phyloP scores from a whole-genome alignment of 2,888 invertebrate species.

The Caenorhabditis sp. region DNA sequence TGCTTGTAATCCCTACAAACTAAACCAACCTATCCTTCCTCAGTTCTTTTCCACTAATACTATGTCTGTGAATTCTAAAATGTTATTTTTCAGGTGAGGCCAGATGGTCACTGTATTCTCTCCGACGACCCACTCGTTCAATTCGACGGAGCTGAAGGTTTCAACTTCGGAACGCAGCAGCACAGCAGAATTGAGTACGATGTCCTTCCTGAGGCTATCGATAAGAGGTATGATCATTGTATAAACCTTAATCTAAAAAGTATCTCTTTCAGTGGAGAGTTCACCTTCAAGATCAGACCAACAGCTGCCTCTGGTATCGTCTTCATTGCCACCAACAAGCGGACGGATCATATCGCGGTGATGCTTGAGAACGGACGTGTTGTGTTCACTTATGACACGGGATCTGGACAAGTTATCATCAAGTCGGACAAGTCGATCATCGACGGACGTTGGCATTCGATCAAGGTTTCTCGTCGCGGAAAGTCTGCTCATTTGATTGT shows the following conservation, averaged over 20 bases:
- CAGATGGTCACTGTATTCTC: slow-evolving; percentile 71
- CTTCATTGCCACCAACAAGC: slow-evolving; percentile 85
- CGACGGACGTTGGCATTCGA: slow-evolving; percentile 78
- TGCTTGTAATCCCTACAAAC: not conserved
- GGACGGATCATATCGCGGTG: slow-evolving; percentile 87
- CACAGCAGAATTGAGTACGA: slow-evolving; percentile 80
- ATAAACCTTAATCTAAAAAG: not conserved
- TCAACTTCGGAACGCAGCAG: slow-evolving; percentile 79
- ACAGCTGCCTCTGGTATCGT: slow-evolving; percentile 87
- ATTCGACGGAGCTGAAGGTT: slow-evolving; percentile 76
- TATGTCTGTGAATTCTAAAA: not conserved
- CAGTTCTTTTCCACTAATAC: not conserved
- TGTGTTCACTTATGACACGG: slow-evolving; percentile 88
- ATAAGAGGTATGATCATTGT: slow-evolving; percentile 70
- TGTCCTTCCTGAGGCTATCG: slow-evolving; percentile 73
- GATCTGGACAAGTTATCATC: slow-evolving; percentile 82
- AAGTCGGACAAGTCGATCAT: slow-evolving; percentile 65
- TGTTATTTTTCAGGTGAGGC: slow-evolving; percentile 51
- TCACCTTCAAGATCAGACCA: slow-evolving; percentile 88
- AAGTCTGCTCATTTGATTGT: slow-evolving; percentile 77
- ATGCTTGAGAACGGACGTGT: slow-evolving; percentile 91
- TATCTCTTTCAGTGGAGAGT: slow-evolving; percentile 81
- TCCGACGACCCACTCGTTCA: slow-evolving; percentile 64
- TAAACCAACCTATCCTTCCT: not conserved
- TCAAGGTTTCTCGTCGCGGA: slow-evolving; percentile 74